A percentile compares a stretch with the other conserved stretches of the same genome.
These are phyloP conservation scores for Plutella xylostella DNA, from an alignment of 2,888 invertebrate genomes.

Conservation along the genomic window DNA sequence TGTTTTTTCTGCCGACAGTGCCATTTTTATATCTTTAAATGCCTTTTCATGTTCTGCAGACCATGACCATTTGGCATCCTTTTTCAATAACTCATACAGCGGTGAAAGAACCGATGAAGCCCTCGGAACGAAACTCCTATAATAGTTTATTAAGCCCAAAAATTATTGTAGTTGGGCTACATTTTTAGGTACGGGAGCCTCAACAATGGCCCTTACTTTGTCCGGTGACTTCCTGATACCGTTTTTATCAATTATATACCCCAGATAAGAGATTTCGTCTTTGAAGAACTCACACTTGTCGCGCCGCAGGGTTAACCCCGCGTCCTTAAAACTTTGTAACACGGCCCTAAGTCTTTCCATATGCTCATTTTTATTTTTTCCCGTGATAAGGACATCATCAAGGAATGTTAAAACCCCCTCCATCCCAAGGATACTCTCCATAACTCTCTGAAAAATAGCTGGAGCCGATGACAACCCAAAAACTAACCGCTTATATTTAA, in stretches of 20 bases:
- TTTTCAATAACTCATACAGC: constrained; percentile 2
- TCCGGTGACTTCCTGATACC: neutral
- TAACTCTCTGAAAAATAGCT: constrained; percentile 14
- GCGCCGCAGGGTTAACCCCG: neutral
- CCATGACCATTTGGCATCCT: constrained; percentile 2
- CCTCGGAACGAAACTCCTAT: constrained; percentile 3
- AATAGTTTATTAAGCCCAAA: constrained; percentile 3
- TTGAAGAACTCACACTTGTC: constrained; percentile 4
- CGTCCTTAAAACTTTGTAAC: constrained; percentile 1
- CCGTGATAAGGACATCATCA: neutral
- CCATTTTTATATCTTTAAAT: neutral
- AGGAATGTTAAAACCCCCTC: neutral
- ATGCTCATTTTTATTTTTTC: neutral
- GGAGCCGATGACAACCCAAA: constrained; percentile 13
- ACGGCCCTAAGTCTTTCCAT: neutral
- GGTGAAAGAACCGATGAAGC: neutral
- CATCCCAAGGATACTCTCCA: neutral
- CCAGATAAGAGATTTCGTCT: constrained; percentile 1
- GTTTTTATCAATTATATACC: constrained; percentile 1
- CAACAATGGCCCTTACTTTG: constrained; percentile 2
- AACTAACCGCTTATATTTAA: constrained; percentile 11
- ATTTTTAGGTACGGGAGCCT: neutral
- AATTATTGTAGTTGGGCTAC: constrained; percentile 2
- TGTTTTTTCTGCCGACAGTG: neutral
- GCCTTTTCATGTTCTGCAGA: neutral